These are phyloP conservation scores for Bhutanitis thaidina DNA, from an alignment of 2,888 invertebrate genomes.

Conservation along the genomic window DNA sequence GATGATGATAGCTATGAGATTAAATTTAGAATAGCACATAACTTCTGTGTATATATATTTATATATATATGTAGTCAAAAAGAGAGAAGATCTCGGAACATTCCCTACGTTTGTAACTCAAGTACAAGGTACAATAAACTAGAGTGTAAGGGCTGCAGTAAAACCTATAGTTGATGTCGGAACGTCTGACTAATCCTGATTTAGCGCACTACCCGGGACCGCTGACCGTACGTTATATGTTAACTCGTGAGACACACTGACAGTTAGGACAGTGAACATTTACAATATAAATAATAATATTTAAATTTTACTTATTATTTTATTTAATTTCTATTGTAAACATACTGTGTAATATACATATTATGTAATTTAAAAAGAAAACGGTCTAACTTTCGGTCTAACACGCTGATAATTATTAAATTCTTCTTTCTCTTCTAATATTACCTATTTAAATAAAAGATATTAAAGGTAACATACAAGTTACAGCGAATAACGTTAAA, in stretches of 20 bases:
- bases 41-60: too few relatives aligned
- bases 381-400: too few relatives aligned
- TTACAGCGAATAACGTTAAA: too few relatives aligned
- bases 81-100: slow-evolving; percentile 21
- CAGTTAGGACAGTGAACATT: slow-evolving; percentile 15
- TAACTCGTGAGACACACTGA: slow-evolving; percentile 46
- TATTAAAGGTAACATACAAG: too few relatives aligned
- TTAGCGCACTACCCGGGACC: slow-evolving; percentile 60
- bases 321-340: too few relatives aligned
- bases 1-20: too few relatives aligned
- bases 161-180: slow-evolving; percentile 63
- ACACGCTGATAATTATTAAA: too few relatives aligned
- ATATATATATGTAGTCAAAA: slow-evolving; percentile 10
- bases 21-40: too few relatives aligned
- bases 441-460: too few relatives aligned
- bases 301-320: not conserved
- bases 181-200: slow-evolving; percentile 73
- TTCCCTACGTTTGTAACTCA: slow-evolving; percentile 43
- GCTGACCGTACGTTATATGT: slow-evolving; percentile 57
- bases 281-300: not conserved
- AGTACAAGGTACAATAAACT: slow-evolving; percentile 52
- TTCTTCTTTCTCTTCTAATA: too few relatives aligned
- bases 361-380: too few relatives aligned
- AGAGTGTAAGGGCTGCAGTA: slow-evolving; percentile 54
- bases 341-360: too few relatives aligned